These are phyloP conservation scores for Paedocypris micromegethes DNA, from an alignment of 2,797 vertebrate species.

Conservation along the genomic window DNA sequence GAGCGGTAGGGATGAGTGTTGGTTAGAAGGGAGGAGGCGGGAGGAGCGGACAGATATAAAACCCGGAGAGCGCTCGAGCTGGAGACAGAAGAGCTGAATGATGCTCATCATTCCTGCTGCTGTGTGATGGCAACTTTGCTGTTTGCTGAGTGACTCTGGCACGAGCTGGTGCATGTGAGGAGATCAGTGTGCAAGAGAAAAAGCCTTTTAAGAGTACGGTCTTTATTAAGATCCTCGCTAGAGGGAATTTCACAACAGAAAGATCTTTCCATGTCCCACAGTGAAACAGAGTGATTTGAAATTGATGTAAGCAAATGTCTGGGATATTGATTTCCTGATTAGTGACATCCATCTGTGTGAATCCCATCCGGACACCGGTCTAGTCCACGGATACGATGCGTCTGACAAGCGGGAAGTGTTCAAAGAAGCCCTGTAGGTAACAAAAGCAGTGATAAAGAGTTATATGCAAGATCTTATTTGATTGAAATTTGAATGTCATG, in stretches of 20 bases:
- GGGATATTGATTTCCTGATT: constrained; percentile 6
- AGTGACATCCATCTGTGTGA: constrained; percentile 1
- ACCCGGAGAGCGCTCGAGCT: constrained; percentile 20
- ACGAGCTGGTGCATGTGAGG: too few species aligned
- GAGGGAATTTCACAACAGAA: too few species aligned
- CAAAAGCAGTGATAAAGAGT: constrained; percentile 29
- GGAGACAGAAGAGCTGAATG: too few species aligned
- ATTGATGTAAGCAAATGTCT: not conserved
- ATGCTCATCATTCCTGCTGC: too few species aligned
- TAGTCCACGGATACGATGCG: constrained; percentile 74
- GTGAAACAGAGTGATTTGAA: not conserved
- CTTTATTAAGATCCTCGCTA: too few species aligned
- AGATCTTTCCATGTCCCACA: too few species aligned
- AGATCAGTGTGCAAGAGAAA: too few species aligned
- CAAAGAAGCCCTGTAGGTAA: constrained; percentile 80
- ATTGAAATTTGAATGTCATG: too few species aligned
- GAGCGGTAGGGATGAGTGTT: constrained; percentile 27
- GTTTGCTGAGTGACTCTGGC: too few species aligned
- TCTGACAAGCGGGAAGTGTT: constrained; percentile 76
- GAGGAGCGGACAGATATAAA: constrained; percentile 28
- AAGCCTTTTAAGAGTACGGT: too few species aligned
- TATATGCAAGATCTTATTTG: too few species aligned
- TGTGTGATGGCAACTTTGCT: too few species aligned
- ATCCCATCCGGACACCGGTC: not conserved
- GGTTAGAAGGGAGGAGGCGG: constrained; percentile 19